Evolutionary conservation across 2,888 invertebrate species (phyloP).

Genomic region (Drosophila mayaguana): DNA sequence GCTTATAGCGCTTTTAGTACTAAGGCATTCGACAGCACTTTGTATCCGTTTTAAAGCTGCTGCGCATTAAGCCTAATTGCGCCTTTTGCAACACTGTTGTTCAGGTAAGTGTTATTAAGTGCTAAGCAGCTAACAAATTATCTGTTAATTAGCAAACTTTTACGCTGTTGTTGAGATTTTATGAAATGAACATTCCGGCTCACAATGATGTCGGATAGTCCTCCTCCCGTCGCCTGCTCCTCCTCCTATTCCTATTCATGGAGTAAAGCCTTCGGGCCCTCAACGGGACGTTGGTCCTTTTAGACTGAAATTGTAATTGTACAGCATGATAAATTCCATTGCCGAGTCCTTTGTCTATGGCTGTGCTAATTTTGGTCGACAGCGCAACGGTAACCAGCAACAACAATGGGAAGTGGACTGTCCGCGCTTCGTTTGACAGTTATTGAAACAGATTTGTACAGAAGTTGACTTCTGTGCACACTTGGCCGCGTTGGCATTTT

Average conservation of each 20-base stretch:
- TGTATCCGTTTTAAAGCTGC: background rate
- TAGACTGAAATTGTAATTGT: constrained; percentile 27
- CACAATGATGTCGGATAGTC: background rate
- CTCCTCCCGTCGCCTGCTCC: background rate
- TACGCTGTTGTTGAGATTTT: constrained; percentile 27
- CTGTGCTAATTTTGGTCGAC: constrained; percentile 50
- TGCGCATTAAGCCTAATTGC: background rate
- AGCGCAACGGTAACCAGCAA: constrained; percentile 46
- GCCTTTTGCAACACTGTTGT: background rate
- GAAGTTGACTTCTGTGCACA: constrained; percentile 43
- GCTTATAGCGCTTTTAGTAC: background rate
- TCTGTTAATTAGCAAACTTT: constrained; percentile 68
- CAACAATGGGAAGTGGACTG: constrained; percentile 16
- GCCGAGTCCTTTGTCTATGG: constrained; percentile 32
- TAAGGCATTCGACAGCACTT: background rate
- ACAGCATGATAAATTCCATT: constrained; percentile 43
- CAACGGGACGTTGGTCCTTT: constrained; percentile 5
- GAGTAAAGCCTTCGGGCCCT: constrained; percentile 6
- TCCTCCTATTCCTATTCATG: background rate
- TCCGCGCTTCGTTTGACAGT: constrained; percentile 64
- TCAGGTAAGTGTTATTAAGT: constrained; percentile 16
- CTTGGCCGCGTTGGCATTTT: constrained; percentile 35
- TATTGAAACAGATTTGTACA: constrained; percentile 67
- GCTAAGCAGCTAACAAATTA: constrained; percentile 11
- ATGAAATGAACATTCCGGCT: constrained; percentile 15